A percentile compares a stretch with the other conserved stretches of the same genome.
These are phyloP conservation scores for Luscinia luscinia DNA, from an alignment of 2,797 vertebrate species.

Conservation along the genomic window DNA sequence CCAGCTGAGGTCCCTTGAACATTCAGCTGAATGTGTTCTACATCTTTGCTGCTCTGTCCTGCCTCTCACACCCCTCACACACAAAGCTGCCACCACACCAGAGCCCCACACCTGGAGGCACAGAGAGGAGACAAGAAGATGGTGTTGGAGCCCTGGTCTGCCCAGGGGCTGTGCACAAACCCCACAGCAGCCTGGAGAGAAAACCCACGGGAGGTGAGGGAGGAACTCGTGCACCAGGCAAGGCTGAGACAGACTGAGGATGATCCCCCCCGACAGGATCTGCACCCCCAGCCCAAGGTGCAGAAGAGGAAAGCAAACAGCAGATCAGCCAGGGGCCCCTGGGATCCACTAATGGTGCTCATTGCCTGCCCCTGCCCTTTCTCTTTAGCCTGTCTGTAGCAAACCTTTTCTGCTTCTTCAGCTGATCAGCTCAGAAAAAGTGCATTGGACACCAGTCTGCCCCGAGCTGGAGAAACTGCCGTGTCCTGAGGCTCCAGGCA, in stretches of 20 bases:
- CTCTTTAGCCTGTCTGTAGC: not conserved
- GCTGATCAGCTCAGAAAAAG: not conserved
- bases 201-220: fast-evolving
- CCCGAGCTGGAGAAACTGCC: not conserved
- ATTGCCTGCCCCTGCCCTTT: not conserved
- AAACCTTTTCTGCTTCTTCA: not conserved
- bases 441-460: not conserved
- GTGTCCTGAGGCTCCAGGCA: not conserved
- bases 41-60: not conserved
- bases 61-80: not conserved
- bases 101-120: not conserved
- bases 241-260: fast-evolving
- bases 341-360: not conserved
- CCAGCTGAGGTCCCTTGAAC: not conserved
- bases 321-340: not conserved
- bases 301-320: not conserved
- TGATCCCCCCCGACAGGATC: fast-evolving
- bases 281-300: not conserved
- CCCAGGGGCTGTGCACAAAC: fast-evolving
- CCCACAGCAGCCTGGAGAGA: not conserved
- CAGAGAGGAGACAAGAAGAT: not conserved
- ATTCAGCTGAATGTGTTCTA: fast-evolving
- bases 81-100: not conserved
- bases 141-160: not conserved
- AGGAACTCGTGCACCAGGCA: not conserved